These are phyloP conservation scores for Melospiza georgiana DNA, from an alignment of 2,113 vertebrate species.

Conservation along the genomic window DNA sequence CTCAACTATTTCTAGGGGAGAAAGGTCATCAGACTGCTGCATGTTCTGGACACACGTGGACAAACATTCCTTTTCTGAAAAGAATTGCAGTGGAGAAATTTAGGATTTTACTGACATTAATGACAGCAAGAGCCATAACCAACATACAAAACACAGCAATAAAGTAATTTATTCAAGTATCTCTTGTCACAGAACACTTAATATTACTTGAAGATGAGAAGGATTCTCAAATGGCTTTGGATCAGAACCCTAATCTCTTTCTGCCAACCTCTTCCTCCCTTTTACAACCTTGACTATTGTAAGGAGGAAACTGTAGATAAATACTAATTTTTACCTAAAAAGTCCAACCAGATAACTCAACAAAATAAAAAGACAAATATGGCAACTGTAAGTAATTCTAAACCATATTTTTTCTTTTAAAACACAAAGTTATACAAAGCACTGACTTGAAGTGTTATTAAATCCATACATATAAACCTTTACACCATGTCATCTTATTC, in stretches of 20 bases:
- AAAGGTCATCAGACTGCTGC: slow-evolving; percentile 98
- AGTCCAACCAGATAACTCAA: neutral
- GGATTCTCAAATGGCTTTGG: neutral
- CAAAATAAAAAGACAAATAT: neutral
- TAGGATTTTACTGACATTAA: neutral
- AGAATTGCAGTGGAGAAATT: slow-evolving; percentile 18
- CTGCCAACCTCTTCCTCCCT: neutral
- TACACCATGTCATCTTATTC: neutral
- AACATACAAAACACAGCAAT: neutral
- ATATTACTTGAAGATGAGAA: neutral
- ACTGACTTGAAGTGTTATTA: neutral
- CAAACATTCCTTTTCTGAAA: slow-evolving; percentile 96
- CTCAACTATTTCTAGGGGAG: slow-evolving; percentile 95
- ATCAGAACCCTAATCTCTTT: neutral
- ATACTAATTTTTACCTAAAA: neutral
- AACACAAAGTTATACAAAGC: neutral
- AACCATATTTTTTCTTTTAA: neutral
- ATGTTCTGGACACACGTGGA: slow-evolving; percentile 97
- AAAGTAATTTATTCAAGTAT: neutral
- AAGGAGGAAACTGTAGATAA: neutral
- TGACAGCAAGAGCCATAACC: neutral
- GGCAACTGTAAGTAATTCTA: neutral
- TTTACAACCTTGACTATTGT: neutral
- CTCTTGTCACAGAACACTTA: neutral
- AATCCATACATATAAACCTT: neutral